Percentiles rank a stretch among this genome's conserved stretches.
phyloP scores from a whole-genome alignment of 2,888 invertebrate genomes.

The Platynereis dumerilii region DNA sequence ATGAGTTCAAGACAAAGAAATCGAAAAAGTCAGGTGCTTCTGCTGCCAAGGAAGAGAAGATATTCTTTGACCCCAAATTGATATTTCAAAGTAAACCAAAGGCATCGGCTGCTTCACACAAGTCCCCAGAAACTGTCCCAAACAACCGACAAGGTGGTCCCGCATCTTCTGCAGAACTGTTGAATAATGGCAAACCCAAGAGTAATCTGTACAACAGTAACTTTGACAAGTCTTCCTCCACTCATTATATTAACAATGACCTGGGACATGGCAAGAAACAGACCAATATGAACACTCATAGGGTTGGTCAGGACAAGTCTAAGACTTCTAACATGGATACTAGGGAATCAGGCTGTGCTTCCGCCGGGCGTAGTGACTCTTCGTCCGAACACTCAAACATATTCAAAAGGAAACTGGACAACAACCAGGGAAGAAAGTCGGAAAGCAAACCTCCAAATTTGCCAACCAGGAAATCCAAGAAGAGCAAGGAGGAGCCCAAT shows the following conservation, averaged over 20 bases:
- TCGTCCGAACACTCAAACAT: too few species aligned
- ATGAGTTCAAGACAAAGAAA: neutral
- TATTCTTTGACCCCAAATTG: constrained; percentile 21
- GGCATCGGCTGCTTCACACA: constrained; percentile 31
- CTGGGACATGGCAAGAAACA: constrained; percentile 37
- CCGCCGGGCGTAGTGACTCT: too few species aligned
- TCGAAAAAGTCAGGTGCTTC: neutral
- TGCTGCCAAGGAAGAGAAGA: neutral
- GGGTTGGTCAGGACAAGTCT: too few species aligned
- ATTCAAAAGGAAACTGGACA: too few species aligned
- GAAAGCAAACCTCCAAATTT: too few species aligned
- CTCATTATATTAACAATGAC: constrained; percentile 58
- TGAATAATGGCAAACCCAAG: constrained; percentile 54
- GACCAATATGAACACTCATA: constrained; percentile 18
- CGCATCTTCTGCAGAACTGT: constrained; percentile 25
- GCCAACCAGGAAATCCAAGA: too few species aligned
- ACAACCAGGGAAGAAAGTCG: too few species aligned
- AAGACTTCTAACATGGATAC: too few species aligned
- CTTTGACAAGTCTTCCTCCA: constrained; percentile 11
- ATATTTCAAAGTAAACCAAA: constrained; percentile 31
- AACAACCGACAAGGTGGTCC: constrained; percentile 16
- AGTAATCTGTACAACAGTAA: constrained; percentile 15
- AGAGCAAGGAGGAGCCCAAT: too few species aligned
- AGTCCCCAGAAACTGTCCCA: constrained; percentile 8
- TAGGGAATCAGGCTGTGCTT: too few species aligned